Conservation (phyloP, 1,140 invertebrate genomes). For the Euschistus heros region DNA sequence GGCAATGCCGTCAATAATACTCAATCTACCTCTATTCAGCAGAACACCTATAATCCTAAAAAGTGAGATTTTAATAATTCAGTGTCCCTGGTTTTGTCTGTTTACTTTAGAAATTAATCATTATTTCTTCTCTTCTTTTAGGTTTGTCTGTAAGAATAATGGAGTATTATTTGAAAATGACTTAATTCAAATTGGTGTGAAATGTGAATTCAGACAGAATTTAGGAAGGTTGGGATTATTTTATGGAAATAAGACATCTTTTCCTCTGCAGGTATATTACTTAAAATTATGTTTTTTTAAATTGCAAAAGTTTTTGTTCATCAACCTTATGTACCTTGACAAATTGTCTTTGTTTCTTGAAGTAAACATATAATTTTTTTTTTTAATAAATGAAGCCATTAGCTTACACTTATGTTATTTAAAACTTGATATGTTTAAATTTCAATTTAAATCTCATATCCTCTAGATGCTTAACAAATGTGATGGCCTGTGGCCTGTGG, state of each 20-base stretch:
- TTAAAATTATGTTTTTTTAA: not conserved
- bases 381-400: too few relatives aligned
- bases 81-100: not conserved
- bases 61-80: slow-evolving; percentile 43
- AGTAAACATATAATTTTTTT: too few relatives aligned
- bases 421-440: too few relatives aligned
- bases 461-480: too few relatives aligned
- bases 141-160: slow-evolving; percentile 94
- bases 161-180: slow-evolving; percentile 98
- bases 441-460: too few relatives aligned
- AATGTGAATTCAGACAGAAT: slow-evolving; percentile 92
- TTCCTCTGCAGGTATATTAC: slow-evolving; percentile 50
- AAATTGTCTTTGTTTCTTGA: too few relatives aligned
- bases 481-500: too few relatives aligned
- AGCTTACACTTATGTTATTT: too few relatives aligned
- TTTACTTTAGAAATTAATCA: not conserved
- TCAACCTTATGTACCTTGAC: not conserved
- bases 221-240: slow-evolving; percentile 89
- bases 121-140: slow-evolving; percentile 35
- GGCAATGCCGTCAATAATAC: slow-evolving; percentile 48
- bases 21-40: slow-evolving; percentile 41
- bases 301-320: slow-evolving; percentile 6
- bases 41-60: slow-evolving; percentile 63
- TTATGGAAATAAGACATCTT: slow-evolving; percentile 96
- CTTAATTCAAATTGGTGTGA: slow-evolving; percentile 95